A percentile compares a stretch with the other conserved stretches of the same genome.
phyloP scores from a whole-genome alignment of 2,888 invertebrate genomes.

The Pristionchus fissidentatus region DNA sequence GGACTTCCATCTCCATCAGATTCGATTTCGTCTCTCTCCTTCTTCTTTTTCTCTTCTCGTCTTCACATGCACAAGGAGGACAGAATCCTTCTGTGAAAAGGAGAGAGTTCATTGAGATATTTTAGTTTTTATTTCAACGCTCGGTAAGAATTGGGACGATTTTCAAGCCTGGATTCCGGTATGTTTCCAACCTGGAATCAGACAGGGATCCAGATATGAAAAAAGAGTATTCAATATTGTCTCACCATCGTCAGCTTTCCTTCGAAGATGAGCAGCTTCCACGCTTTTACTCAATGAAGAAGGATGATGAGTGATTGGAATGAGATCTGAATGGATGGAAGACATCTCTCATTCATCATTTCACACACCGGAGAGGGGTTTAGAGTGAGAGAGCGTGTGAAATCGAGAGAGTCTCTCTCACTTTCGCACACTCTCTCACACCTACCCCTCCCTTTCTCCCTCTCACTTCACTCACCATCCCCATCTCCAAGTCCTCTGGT shows the following conservation, averaged over 20 bases:
- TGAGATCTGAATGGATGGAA: not conserved
- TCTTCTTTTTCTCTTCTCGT: constrained; percentile 12
- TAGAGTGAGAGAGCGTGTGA: no score
- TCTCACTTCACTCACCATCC: constrained; percentile 6
- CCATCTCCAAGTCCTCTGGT: not conserved
- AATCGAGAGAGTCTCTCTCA: no score
- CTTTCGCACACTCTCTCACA: not conserved
- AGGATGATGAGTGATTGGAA: not conserved
- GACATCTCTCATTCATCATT: not conserved
- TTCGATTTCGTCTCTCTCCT: constrained; percentile 32
- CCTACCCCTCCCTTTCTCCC: not conserved
- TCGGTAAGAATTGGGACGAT: no score
- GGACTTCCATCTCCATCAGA: constrained; percentile 50
- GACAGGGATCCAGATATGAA: no score
- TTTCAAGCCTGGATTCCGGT: no score
- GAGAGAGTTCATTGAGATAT: not conserved
- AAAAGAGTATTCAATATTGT: not conserved
- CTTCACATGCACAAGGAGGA: constrained; percentile 40
- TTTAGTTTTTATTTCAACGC: no score
- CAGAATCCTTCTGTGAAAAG: not conserved
- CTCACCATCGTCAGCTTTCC: constrained; percentile 5
- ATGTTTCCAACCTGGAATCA: no score
- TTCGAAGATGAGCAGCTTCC: not conserved
- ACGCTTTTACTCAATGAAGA: not conserved
- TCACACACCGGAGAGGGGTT: not conserved